These are phyloP conservation scores for Oophaga sylvatica DNA, from an alignment of 2,797 vertebrate genomes.

Conservation along the genomic window DNA sequence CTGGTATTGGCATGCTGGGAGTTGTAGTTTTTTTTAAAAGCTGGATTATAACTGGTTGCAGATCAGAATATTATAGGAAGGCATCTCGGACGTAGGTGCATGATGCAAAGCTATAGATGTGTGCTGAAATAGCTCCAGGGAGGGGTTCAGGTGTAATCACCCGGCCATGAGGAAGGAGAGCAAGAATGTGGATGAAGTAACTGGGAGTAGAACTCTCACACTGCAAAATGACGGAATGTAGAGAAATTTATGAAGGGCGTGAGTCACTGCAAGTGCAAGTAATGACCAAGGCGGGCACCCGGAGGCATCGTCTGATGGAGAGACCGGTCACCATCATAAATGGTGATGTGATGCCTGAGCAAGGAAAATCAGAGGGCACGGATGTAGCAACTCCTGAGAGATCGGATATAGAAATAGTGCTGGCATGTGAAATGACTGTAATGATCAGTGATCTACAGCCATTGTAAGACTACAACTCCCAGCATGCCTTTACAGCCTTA, in stretches of 20 bases:
- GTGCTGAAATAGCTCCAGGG: neutral
- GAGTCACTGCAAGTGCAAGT: neutral
- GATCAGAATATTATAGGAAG: too few relatives aligned
- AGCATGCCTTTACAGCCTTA: neutral
- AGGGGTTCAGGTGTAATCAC: neutral
- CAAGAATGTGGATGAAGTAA: constrained; percentile 47
- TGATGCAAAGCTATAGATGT: neutral
- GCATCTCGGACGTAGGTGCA: neutral
- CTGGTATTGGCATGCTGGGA: too few relatives aligned
- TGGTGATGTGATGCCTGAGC: neutral
- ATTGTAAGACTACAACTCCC: too few relatives aligned
- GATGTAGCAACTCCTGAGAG: too few relatives aligned
- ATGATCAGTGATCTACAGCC: too few relatives aligned
- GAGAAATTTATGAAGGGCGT: constrained; percentile 18
- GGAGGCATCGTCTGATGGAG: neutral
- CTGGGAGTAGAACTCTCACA: neutral
- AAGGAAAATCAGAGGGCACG: neutral
- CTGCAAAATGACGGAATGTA: constrained; percentile 1
- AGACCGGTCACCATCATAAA: neutral
- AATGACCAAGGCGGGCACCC: neutral
- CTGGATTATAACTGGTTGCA: neutral
- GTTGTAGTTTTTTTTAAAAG: too few relatives aligned
- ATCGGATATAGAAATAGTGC: too few relatives aligned
- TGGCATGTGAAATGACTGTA: too few relatives aligned
- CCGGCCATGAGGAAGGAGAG: constrained; percentile 20